Percentiles rank a stretch among this genome's conserved stretches.
These are phyloP conservation scores for Pollachius pollachius DNA, from an alignment of 2,113 vertebrate species.

Conservation along the genomic window DNA sequence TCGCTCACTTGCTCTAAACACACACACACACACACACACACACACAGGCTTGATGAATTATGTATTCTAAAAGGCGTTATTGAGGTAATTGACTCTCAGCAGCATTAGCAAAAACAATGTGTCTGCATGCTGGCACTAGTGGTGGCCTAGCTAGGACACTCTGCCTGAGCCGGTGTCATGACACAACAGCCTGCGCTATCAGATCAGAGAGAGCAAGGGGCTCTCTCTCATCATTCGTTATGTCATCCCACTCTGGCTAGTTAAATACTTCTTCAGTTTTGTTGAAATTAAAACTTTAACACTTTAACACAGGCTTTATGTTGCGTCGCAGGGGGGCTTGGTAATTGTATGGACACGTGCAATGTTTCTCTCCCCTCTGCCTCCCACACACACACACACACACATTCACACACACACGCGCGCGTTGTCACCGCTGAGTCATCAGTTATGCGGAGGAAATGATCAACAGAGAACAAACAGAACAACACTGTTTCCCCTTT, in stretches of 20 bases:
- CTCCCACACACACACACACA: not conserved
- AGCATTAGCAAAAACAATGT: slow-evolving; percentile 45
- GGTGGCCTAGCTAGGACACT: slow-evolving; percentile 23
- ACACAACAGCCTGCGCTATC: slow-evolving; percentile 9
- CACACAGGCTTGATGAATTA: slow-evolving; percentile 46
- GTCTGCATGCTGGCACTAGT: slow-evolving; percentile 22
- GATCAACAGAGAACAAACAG: too few species aligned
- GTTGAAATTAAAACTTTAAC: too few species aligned
- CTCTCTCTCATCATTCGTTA: slow-evolving; percentile 14
- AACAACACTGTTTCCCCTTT: too few species aligned
- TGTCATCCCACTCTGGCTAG: slow-evolving; percentile 28
- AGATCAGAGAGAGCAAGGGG: slow-evolving; percentile 7
- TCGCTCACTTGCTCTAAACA: not conserved
- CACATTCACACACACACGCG: not conserved
- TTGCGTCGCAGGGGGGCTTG: not conserved
- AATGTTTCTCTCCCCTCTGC: too few species aligned
- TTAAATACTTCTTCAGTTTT: too few species aligned
- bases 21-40: slow-evolving; percentile 8
- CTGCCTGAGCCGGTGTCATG: slow-evolving; percentile 23
- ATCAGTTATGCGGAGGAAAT: too few species aligned
- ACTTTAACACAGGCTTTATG: not conserved
- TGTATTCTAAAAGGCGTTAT: slow-evolving; percentile 28
- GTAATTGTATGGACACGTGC: too few species aligned
- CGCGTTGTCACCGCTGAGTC: too few species aligned
- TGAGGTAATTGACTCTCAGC: slow-evolving; percentile 35